These are phyloP conservation scores for Athene noctua DNA, from an alignment of 2,113 vertebrate species.

Conservation along the genomic window DNA sequence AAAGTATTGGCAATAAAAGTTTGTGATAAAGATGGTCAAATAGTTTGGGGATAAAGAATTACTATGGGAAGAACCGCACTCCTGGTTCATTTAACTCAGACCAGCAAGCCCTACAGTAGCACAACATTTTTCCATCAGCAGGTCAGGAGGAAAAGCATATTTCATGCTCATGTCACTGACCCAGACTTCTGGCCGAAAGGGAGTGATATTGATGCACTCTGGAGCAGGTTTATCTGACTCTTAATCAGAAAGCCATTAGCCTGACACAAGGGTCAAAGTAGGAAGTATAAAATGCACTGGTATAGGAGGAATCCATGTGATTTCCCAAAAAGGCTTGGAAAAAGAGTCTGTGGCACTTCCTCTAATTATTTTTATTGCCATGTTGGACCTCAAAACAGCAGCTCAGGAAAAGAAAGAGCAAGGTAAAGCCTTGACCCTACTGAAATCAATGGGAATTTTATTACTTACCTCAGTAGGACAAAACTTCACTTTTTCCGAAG, in stretches of 20 bases:
- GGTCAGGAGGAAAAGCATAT: not conserved
- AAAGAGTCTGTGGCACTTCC: constrained; percentile 47
- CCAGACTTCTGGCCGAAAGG: not conserved
- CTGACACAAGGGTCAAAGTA: constrained; percentile 43
- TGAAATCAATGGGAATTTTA: constrained; percentile 12
- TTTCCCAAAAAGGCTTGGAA: constrained; percentile 32
- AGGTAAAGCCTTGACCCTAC: not conserved
- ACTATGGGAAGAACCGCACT: not conserved
- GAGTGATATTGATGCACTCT: not conserved
- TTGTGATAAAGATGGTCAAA: not conserved
- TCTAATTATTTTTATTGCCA: constrained; percentile 53
- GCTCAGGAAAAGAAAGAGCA: not conserved
- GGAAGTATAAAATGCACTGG: constrained; percentile 1
- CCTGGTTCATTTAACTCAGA: not conserved
- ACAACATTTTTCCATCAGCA: not conserved
- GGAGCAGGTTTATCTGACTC: constrained; percentile 36
- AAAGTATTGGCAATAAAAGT: not conserved
- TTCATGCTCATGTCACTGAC: not conserved
- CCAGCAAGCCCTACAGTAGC: not conserved
- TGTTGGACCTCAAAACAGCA: constrained; percentile 48
- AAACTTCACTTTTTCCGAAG: not conserved
- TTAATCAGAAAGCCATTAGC: constrained; percentile 41
- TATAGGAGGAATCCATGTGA: not conserved
- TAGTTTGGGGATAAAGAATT: not conserved
- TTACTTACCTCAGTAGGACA: not conserved